phyloP scores from a whole-genome alignment of 2,113 vertebrate genomes.

The Capreolus pygargus region DNA sequence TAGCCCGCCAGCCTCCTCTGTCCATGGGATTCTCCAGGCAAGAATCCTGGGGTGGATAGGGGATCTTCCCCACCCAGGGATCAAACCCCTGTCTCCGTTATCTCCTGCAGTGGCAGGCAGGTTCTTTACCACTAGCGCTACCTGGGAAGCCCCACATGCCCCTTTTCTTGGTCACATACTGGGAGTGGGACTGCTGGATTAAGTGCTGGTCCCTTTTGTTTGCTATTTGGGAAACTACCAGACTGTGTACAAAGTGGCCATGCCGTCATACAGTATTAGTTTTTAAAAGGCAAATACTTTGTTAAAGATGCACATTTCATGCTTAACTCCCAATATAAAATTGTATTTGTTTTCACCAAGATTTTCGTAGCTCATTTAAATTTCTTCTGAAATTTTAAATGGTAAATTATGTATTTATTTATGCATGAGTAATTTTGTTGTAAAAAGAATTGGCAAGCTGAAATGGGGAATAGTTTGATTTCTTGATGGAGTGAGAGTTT shows the following conservation, averaged over 20 bases:
- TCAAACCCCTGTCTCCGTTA: background rate
- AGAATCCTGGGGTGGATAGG: background rate
- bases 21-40: background rate
- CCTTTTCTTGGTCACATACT: background rate
- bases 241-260: background rate
- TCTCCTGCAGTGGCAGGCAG: background rate
- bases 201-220: background rate
- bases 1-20: background rate
- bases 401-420: conserved; percentile 11
- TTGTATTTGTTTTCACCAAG: background rate
- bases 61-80: background rate
- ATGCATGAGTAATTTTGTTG: background rate
- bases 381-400: background rate
- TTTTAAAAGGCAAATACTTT: background rate
- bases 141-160: background rate
- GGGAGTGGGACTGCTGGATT: background rate
- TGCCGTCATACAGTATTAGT: background rate
- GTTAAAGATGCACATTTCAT: background rate
- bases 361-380: conserved; percentile 4
- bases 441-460: background rate
- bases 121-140: background rate
- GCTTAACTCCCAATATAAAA: background rate
- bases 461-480: background rate
- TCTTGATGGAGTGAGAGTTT: background rate
- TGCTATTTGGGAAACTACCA: background rate